Conservation (phyloP, 2,888 invertebrate genomes). For the Metalampra italica region DNA sequence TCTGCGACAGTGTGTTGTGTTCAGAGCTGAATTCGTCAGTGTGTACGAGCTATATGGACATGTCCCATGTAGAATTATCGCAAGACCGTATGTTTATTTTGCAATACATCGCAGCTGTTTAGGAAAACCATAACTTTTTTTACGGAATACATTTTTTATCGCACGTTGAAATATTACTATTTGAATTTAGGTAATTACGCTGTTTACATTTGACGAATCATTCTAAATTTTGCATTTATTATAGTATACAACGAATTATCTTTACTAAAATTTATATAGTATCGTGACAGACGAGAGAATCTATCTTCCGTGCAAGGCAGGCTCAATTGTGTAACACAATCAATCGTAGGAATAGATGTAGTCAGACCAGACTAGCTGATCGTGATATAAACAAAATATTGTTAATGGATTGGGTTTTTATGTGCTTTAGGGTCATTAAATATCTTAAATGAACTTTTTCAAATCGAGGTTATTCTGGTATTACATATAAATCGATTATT, state of each 20-base stretch:
- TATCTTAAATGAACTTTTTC: too few species aligned
- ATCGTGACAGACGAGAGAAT: slow-evolving; percentile 2
- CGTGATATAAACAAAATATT: background rate
- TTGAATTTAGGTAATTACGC: background rate
- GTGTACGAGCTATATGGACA: too few species aligned
- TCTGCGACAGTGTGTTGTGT: too few species aligned
- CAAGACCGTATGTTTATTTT: too few species aligned
- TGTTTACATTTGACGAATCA: slow-evolving; percentile 32
- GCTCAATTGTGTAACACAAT: slow-evolving; percentile 9
- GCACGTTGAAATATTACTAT: background rate
- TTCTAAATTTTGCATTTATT: slow-evolving; percentile 27
- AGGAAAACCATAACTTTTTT: too few species aligned
- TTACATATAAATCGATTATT: background rate
- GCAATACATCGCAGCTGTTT: too few species aligned
- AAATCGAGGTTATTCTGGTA: background rate
- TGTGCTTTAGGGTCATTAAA: background rate
- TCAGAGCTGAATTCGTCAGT: too few species aligned
- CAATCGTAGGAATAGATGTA: background rate
- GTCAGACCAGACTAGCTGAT: background rate
- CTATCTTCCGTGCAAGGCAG: slow-evolving; percentile 4
- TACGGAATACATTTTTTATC: background rate
- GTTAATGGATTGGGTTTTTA: background rate
- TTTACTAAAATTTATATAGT: slow-evolving; percentile 2
- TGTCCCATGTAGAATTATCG: too few species aligned
- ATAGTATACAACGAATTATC: slow-evolving; percentile 35